These are phyloP conservation scores for Sylvia atricapilla DNA, from an alignment of 2,113 vertebrate species.

Conservation along the genomic window DNA sequence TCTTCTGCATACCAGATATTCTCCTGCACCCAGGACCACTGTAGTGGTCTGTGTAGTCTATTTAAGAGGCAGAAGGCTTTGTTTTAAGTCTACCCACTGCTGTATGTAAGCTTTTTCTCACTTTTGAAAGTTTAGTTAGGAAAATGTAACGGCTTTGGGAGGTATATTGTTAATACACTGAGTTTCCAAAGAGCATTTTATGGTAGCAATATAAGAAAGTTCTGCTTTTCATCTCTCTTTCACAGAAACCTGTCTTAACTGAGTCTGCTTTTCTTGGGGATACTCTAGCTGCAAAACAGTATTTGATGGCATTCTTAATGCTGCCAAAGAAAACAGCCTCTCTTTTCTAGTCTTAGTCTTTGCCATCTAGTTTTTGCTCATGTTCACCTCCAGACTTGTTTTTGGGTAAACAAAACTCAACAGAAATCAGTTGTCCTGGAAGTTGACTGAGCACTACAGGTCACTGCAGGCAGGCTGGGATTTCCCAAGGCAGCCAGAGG, in stretches of 20 bases:
- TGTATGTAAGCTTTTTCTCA: background rate
- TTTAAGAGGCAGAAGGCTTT: background rate
- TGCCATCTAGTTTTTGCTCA: background rate
- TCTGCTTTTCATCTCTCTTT: background rate
- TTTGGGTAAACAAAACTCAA: background rate
- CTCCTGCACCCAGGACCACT: background rate
- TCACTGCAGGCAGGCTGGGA: background rate
- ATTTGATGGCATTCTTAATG: background rate
- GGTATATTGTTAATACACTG: background rate
- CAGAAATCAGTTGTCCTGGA: background rate
- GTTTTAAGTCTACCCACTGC: background rate
- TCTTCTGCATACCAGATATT: background rate
- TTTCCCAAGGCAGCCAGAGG: background rate
- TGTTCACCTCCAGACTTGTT: background rate
- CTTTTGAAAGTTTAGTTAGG: background rate
- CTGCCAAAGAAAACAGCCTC: background rate
- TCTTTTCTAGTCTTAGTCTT: background rate
- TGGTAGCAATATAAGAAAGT: background rate
- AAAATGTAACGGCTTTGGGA: background rate
- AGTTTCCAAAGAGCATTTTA: background rate
- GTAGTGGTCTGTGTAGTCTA: background rate
- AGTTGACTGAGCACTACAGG: background rate
- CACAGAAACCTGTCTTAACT: background rate
- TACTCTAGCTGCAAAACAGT: background rate
- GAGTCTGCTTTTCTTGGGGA: background rate